Evolutionary conservation across 2,888 invertebrate species (phyloP).

Genomic region (Notodonta dromedarius): DNA sequence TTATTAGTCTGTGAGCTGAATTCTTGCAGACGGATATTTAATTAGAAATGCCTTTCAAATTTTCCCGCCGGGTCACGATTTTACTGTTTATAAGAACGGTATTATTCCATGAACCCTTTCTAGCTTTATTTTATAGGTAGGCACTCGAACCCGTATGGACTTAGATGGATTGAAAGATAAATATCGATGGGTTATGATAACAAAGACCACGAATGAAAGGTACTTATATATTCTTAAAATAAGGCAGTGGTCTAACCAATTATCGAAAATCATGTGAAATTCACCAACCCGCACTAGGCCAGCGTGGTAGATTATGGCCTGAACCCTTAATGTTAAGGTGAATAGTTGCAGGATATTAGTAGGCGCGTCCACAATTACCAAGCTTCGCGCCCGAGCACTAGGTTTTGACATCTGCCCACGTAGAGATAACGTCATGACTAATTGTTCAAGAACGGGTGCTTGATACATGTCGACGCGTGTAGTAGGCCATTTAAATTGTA

Average conservation of each 20-base stretch:
- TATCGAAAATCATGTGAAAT: too few species aligned
- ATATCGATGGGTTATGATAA: not conserved
- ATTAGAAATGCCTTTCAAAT: constrained; percentile 16
- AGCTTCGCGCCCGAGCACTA: too few species aligned
- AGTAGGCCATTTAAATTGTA: too few species aligned
- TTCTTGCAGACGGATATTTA: constrained; percentile 19
- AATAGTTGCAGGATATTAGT: too few species aligned
- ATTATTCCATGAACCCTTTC: not conserved
- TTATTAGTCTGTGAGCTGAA: constrained; percentile 9
- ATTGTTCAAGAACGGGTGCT: too few species aligned
- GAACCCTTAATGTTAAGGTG: too few species aligned
- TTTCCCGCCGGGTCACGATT: not conserved
- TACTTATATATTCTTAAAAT: not conserved
- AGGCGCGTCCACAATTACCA: too few species aligned
- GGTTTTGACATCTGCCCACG: too few species aligned
- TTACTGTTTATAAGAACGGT: not conserved
- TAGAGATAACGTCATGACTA: too few species aligned
- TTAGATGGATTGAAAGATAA: not conserved
- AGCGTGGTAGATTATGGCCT: too few species aligned
- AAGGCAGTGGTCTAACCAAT: not conserved
- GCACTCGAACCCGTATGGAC: not conserved
- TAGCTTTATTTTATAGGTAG: not conserved
- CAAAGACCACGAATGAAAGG: not conserved
- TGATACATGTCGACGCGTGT: too few species aligned
- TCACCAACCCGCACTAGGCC: too few species aligned